phyloP scores from a whole-genome alignment of 2,113 vertebrate species.

The Ursus arctos region DNA sequence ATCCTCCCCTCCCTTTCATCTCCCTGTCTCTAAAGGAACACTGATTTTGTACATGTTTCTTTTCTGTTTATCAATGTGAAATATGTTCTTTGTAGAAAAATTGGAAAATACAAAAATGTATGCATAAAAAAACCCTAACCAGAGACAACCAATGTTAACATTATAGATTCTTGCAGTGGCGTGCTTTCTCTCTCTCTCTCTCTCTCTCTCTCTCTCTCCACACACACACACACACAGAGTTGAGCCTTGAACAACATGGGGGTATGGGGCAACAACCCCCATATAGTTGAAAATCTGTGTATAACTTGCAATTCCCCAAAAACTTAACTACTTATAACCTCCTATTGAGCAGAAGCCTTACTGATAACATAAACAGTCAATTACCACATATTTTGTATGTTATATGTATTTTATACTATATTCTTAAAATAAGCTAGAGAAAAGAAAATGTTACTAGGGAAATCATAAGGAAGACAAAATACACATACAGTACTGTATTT shows the following conservation, averaged over 20 bases:
- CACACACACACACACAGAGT: not conserved
- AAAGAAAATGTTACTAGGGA: not conserved
- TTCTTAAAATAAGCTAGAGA: not conserved
- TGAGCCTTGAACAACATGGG: not conserved
- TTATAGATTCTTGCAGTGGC: not conserved
- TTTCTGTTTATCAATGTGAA: not conserved
- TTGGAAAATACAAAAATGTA: not conserved
- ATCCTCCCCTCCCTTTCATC: not conserved
- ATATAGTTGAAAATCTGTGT: not conserved
- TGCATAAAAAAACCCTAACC: not conserved
- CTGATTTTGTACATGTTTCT: not conserved
- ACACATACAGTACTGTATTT: not conserved
- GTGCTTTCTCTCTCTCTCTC: not conserved
- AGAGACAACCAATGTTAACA: constrained; percentile 3
- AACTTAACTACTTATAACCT: not conserved
- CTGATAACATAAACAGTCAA: not conserved
- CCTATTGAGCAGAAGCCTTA: not conserved
- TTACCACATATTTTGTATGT: not conserved
- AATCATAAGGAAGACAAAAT: not conserved
- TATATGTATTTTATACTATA: not conserved
- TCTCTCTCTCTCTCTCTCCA: too few relatives aligned
- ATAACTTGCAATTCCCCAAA: not conserved
- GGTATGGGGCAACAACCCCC: not conserved
- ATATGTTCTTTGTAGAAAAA: constrained; percentile 21
- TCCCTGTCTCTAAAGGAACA: not conserved